Percentiles rank a stretch among this genome's conserved stretches.
phyloP scores from a whole-genome alignment of 2,113 vertebrate genomes.

The Clarias magur region DNA sequence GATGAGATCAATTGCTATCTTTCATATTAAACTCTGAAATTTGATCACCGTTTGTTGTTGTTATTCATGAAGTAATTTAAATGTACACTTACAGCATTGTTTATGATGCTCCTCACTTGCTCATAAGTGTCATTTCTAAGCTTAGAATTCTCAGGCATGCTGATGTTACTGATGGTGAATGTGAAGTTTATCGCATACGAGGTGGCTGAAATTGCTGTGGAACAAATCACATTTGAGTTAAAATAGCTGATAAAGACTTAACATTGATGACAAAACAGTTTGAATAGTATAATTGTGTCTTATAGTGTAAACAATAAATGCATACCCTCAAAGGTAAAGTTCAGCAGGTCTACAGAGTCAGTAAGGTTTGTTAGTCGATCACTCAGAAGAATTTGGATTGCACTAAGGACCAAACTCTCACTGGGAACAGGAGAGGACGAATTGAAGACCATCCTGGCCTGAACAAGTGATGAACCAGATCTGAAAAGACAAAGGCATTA shows the following conservation, averaged over 20 bases:
- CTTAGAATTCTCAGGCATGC: not conserved
- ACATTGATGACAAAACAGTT: no score
- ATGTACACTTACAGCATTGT: slow-evolving; percentile 19
- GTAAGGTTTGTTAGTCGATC: not conserved
- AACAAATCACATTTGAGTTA: slow-evolving; percentile 17
- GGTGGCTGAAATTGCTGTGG: slow-evolving; percentile 14
- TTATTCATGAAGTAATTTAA: not conserved
- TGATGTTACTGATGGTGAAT: slow-evolving; percentile 1
- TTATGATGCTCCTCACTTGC: slow-evolving; percentile 8
- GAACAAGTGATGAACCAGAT: not conserved
- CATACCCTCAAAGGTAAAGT: slow-evolving; percentile 11
- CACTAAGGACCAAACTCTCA: slow-evolving; percentile 10
- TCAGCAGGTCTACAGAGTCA: not conserved
- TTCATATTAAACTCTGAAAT: not conserved
- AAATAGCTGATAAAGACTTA: no score
- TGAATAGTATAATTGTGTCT: no score
- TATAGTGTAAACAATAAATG: no score
- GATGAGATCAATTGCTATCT: no score
- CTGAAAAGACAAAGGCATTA: not conserved
- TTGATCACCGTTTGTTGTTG: not conserved
- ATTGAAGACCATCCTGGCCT: slow-evolving; percentile 2
- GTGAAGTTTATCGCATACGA: not conserved
- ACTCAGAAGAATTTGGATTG: not conserved
- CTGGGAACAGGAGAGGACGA: not conserved
- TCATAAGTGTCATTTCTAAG: not conserved